Evolutionary conservation across 2,113 vertebrate species (phyloP).

Genomic region (Indri indri): DNA sequence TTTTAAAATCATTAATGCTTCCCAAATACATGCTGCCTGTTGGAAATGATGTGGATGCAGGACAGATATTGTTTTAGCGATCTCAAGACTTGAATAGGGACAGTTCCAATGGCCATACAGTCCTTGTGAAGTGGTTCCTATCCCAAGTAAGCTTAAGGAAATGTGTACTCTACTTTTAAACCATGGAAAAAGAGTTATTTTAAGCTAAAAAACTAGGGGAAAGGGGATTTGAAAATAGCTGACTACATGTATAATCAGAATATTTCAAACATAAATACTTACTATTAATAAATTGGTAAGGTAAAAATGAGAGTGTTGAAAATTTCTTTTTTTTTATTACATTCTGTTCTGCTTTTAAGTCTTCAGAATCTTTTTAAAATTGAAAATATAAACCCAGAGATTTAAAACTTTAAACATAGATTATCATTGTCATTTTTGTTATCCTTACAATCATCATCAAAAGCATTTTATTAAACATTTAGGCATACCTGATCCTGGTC

Average conservation of each 20-base stretch:
- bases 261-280: background rate
- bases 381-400: background rate
- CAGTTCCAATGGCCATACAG: conserved; percentile 16
- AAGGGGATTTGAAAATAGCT: background rate
- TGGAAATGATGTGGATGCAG: conserved; percentile 42
- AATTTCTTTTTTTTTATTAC: background rate
- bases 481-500: background rate
- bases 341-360: background rate
- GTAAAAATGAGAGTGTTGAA: background rate
- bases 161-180: background rate
- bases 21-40: conserved; percentile 60
- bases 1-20: conserved; percentile 73
- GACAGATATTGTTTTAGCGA: conserved; percentile 67
- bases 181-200: background rate
- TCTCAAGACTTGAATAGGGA: conserved; percentile 45
- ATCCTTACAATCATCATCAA: background rate
- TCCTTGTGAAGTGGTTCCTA: conserved; percentile 46
- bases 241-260: background rate
- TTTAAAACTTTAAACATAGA: background rate
- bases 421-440: conserved; percentile 32
- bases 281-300: background rate
- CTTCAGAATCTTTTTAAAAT: background rate
- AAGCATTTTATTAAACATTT: conserved; percentile 25
- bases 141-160: background rate
- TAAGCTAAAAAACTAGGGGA: background rate